Base-by-base conservation (phyloP, 2,888 invertebrate species). In the Celastrina argiolus region DNA sequence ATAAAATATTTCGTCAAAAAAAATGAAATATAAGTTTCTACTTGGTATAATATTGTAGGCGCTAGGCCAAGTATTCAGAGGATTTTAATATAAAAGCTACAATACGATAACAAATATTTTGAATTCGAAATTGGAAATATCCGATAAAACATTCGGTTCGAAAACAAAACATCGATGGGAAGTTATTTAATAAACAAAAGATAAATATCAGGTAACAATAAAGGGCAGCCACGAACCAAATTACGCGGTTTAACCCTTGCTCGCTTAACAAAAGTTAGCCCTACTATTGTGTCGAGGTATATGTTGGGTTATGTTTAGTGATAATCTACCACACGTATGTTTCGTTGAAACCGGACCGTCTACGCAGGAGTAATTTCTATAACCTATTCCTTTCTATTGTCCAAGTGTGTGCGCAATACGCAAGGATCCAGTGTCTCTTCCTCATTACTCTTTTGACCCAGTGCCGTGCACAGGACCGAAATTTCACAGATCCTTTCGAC, bases 201-300 rank as follows among this genome's bases (percentile, higher is more conserved):
- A 80, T 81, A 80, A 79, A 80, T 78, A 72, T 71, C 64, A 71
- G 74, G 77, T 77, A 78, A 69, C 71, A 72, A 45, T 70, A 74
- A 76, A 76, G 79, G 78, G 74, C 74, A 71, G 78, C 84, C 83
- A 74, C 84, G 83, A 83, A 82, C 82, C 83, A 76, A 84, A 81
- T 83, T 81, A 79, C 80, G 74, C 71, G 69, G 65, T 59, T 59
- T 72, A 69, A 74, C 73, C 81, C 81, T 80, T 78, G 18, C 76
- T 76, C 72, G 73, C 74, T 82, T 78, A 78, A 77, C 77, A 75
- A 78, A 82, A 82, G 78, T 79, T 56, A 12, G n/a, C n/a, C 36
- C 34, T 64, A 22, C 22, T 51, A 64, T 36, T 42, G 64, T 65
- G 66, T 66, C 64, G 69, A 65, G 64, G 34, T 31, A 31, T 31